A percentile compares a stretch with the other conserved stretches of the same genome.
These are phyloP conservation scores for Ischnus inquisitorius DNA, from an alignment of 2,888 invertebrate genomes.

Conservation along the genomic window DNA sequence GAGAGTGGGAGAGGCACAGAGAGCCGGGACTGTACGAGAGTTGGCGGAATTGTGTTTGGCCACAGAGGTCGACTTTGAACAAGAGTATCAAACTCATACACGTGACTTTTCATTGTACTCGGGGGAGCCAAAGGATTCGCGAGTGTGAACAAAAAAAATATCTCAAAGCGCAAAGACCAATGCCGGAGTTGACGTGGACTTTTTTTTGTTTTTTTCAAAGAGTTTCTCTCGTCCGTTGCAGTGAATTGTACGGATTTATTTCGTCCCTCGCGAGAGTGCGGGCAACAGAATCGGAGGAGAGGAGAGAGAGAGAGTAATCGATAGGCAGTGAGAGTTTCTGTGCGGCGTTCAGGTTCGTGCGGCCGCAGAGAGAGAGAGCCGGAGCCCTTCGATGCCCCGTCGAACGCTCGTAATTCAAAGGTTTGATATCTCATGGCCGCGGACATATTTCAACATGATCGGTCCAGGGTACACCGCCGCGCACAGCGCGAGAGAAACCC, in stretches of 20 bases:
- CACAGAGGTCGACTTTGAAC: conserved; percentile 44
- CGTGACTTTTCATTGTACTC: conserved; percentile 27
- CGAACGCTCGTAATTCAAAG: conserved; percentile 79
- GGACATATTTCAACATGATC: conserved; percentile 82
- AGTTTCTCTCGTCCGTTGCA: not conserved
- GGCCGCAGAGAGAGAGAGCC: conserved; percentile 7
- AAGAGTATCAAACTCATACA: conserved; percentile 20
- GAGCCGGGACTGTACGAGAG: conserved; percentile 11
- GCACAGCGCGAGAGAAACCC: conserved; percentile 56
- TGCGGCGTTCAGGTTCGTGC: conserved; percentile 38
- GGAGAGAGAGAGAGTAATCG: conserved; percentile 49
- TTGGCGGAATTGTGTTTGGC: conserved; percentile 38
- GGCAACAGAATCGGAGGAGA: conserved; percentile 42
- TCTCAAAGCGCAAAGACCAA: conserved; percentile 9
- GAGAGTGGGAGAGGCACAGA: not conserved
- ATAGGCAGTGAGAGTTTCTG: conserved; percentile 54
- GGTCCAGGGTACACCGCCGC: conserved; percentile 69
- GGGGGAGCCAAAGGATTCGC: conserved; percentile 17
- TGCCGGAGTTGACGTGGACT: not conserved
- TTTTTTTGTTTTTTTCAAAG: not conserved
- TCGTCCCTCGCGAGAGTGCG: conserved; percentile 17
- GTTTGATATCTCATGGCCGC: conserved; percentile 78
- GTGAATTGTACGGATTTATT: conserved; percentile 41
- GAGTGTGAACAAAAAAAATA: not conserved
- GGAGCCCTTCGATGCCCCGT: conserved; percentile 60